These are phyloP conservation scores for Eudorcas thomsonii DNA, from an alignment of 2,113 vertebrate species.

Conservation along the genomic window DNA sequence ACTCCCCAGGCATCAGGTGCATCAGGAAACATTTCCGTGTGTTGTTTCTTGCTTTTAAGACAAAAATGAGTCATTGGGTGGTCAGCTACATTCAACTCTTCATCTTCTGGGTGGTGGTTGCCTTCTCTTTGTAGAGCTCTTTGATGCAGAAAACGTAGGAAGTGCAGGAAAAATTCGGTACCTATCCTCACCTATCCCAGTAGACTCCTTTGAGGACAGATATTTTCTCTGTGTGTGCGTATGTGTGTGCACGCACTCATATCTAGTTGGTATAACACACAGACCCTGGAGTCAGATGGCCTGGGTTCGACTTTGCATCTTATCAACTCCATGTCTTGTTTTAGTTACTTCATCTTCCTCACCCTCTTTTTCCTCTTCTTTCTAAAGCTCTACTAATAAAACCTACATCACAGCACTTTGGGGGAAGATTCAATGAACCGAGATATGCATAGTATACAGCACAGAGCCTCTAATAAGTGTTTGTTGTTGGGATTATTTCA, in stretches of 20 bases:
- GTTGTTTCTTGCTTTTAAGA: background rate
- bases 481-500: background rate
- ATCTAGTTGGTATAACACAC: background rate
- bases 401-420: background rate
- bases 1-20: background rate
- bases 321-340: background rate
- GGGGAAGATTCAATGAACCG: background rate
- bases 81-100: background rate
- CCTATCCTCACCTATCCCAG: background rate
- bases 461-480: background rate
- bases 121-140: background rate
- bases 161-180: background rate
- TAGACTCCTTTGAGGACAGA: background rate
- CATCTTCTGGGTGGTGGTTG: background rate
- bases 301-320: background rate
- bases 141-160: background rate
- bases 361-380: background rate
- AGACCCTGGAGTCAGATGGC: background rate
- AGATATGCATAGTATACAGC: background rate
- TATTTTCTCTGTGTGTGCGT: background rate
- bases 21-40: accelerated
- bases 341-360: background rate
- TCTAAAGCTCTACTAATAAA: background rate
- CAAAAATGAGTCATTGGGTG: background rate
- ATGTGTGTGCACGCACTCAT: accelerated